Evolutionary conservation across 2,113 vertebrate species (phyloP).

Genomic region (Nipponia nippon): DNA sequence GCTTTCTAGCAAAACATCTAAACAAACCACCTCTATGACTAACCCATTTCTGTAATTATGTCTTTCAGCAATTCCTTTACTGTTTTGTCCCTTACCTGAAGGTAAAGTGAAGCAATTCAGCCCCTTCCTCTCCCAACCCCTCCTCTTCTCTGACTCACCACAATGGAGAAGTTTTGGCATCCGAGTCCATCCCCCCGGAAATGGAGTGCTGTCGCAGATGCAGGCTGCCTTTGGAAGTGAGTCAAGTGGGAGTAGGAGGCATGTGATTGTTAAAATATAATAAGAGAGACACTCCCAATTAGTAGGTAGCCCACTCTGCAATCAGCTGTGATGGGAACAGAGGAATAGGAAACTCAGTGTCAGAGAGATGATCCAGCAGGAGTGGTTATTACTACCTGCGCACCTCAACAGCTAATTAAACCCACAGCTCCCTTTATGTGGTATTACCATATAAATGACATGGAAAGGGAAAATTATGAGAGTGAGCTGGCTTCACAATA

Average conservation of each 20-base stretch:
- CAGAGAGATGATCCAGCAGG: neutral
- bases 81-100: neutral
- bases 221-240: neutral
- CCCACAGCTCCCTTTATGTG: neutral
- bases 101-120: neutral
- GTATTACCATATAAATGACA: neutral
- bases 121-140: neutral
- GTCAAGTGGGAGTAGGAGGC: conserved; percentile 12
- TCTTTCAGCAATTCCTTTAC: neutral
- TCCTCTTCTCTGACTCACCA: neutral
- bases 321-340: neutral
- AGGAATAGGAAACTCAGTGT: neutral
- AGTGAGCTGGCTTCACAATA: neutral
- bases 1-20: neutral
- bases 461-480: neutral
- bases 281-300: neutral
- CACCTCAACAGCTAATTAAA: neutral
- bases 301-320: neutral
- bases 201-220: rapidly evolving
- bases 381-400: neutral
- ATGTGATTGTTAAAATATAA: neutral
- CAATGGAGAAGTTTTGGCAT: neutral
- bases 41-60: neutral
- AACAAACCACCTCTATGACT: neutral
- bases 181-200: neutral